Base-by-base conservation (phyloP, 2,888 invertebrate genomes). In the Daptonema setosum region DNA sequence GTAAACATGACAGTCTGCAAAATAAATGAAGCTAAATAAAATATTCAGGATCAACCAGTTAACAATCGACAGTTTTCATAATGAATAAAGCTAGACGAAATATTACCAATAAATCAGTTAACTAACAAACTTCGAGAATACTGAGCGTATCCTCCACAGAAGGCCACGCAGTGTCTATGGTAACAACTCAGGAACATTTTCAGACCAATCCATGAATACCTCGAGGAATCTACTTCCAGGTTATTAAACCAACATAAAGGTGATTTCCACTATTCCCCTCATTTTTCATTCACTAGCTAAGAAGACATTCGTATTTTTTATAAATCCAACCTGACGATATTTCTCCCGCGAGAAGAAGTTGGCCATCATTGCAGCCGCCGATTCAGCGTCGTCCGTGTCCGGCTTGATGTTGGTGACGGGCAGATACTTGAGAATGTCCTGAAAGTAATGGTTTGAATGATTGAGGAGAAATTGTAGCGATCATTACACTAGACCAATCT, bases 1-100 rank as follows among this genome's bases (percentile, higher is more conserved):
- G 97, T 97, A 74, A 99, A 99, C 97, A 99, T 99, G 71, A 99
- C 97, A 67, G 97, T 99, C 82, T 82, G 66, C 30, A 72, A 69
- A 56, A 52, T 54, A 56, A 20, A 58, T 20, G 14, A 8, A n/a
- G 47, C 20, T 35, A 11, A 35, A 17, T 8, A 35, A 35, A 17
- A 17, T 8, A 35, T 14, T 8, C 17, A 55, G 50, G 17, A 14
- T 28, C 17, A 22, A 2, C 17, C 28, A 35, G 43, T 28, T 14
- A 54, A 8, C 24, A 54, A 26, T 28, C n/a, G 22, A n/a, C 48
- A 48, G 24, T n/a, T n/a, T n/a, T n/a, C n/a, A n/a, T n/a, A n/a
- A n/a, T n/a, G n/a, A n/a, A n/a, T n/a, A n/a, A n/a, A n/a, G n/a
- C n/a, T n/a, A n/a, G n/a, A n/a, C n/a, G n/a, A n/a, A n/a, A n/a